Base-by-base conservation (phyloP, 2,797 vertebrate genomes). In the Pachyuromys duprasi region DNA sequence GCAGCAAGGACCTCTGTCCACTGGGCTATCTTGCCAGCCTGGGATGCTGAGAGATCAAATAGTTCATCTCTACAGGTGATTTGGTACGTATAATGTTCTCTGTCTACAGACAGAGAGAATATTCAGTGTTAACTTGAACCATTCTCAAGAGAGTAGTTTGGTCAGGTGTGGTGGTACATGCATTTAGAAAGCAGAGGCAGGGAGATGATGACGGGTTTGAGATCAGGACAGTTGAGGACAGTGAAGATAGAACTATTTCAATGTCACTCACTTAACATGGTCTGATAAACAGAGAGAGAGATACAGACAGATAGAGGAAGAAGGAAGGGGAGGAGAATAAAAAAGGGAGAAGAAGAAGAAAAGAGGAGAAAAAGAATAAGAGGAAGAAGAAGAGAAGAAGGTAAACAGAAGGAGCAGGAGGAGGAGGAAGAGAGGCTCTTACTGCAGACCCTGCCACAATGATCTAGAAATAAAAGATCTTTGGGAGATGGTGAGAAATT, bases 311-410 rank as follows among this genome's bases (percentile, higher is more conserved):
- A 14, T 17, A n/a, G 57, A 26, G 39, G 3, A 6, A 42, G 33
- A 4, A 28, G 17, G 11, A 15, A 31, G 1, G 26, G 9, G 28
- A 33, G 36, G 5, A 49, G 2, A 28, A 14, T 22, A 18, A 12
- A 53, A 8, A 53, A 26, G 33, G 28, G 15, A 53, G 15, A 14
- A 39, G 39, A 28, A 6, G 5, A 45, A 8, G 0, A 57, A 24
- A 4, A 70, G 80, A 28, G n/a, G 45, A 2, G 22, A 39, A 28
- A 26, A 8, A 42, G 7, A 39, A 39, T 55, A 26, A 1, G 12
- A 62, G 3, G 12, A 33, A 15, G 9, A 13, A 0, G 11, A 26
- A 3, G 45, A 36, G 2, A 11, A 36, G 20, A n/a, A n/a, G n/a
- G n/a, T n/a, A n/a, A n/a, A n/a, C n/a, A n/a, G n/a, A n/a, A n/a